A percentile compares a stretch with the other conserved stretches of the same genome.
Conservation (phyloP, 2,113 vertebrate species). For the Salvelinus alpinus region DNA sequence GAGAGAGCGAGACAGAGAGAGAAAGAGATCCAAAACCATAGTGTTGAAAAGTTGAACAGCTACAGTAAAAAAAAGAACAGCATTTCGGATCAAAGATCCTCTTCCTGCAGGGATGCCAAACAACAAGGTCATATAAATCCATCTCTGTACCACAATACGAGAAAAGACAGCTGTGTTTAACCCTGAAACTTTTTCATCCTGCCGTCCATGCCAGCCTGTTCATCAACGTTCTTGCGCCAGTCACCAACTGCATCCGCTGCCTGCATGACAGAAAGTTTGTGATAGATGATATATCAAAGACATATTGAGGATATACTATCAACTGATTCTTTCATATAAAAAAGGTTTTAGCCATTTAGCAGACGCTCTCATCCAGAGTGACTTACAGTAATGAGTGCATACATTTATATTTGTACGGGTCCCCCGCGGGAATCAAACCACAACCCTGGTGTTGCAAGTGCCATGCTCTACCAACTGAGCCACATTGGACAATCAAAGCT, state of each 20-base stretch:
- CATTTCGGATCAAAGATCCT: neutral
- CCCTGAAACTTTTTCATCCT: conserved; percentile 97
- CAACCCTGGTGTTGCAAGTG: too few relatives aligned
- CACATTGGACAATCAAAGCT: neutral
- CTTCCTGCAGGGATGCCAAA: neutral
- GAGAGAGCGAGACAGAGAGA: too few relatives aligned
- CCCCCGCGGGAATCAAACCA: too few relatives aligned
- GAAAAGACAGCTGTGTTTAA: neutral
- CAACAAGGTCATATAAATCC: neutral
- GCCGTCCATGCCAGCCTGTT: conserved; percentile 94
- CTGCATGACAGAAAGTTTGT: conserved; percentile 1
- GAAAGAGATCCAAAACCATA: too few relatives aligned
- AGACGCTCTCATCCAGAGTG: too few relatives aligned
- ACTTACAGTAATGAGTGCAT: too few relatives aligned
- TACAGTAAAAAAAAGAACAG: neutral
- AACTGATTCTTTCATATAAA: too few relatives aligned
- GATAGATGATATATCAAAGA: neutral
- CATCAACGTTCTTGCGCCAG: conserved; percentile 97
- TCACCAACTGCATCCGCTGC: conserved; percentile 81
- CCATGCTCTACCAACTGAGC: too few relatives aligned
- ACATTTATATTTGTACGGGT: too few relatives aligned
- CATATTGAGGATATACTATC: too few relatives aligned
- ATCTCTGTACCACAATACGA: neutral
- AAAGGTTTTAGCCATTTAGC: neutral
- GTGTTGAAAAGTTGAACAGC: neutral